Base-by-base conservation (phyloP, 2,797 vertebrate species). In the Novumbra hubbsi region DNA sequence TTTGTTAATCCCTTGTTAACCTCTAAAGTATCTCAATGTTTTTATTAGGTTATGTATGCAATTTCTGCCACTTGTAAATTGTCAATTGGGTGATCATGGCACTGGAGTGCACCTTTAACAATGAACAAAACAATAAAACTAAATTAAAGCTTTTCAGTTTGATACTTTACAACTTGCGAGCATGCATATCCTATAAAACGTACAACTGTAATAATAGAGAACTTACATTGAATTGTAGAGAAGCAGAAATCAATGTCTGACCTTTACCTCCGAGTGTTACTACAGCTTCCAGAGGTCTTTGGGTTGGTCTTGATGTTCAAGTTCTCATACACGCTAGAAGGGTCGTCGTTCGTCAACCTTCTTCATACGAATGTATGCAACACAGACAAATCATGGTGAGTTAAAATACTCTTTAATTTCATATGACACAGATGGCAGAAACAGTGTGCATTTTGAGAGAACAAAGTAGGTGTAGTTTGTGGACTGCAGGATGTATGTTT, bases 281-380 rank as follows among this genome's bases (percentile, higher is more conserved):
- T 93, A 90, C 92, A 88, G 90, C 92, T 88, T 67, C 94, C 93
- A 15, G 93, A 87, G 14, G 88, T 88, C 90, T 95, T 95, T 5
- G 95, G 88, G 86, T 87, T 45, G 41, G 9, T 94, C 90, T 95
- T 96, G 82, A 96, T 93, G 86, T 94, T 95, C 14, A 97, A 89
- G 88, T 97, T 97, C 91, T 97, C 95, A 27, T 97, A 97, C 73
- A 97, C 92, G 8, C 94, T 91, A 3, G 94, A 87, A 0, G 95
- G 90, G 27, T 96, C 95, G 0, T 96, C 96, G 0, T 95, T 95
- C 76, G 88, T 92, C 86, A 89, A 81, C 85, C 93, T 94, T 69
- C 0, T 76, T 30, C 14, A 55, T 17, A 70, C 0, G 52, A 16
- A 32, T 16, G 21, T 28, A 68, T 30, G 27, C 52, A 69, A 64